Percentiles rank a stretch among this genome's conserved stretches.
phyloP scores from a whole-genome alignment of 2,797 vertebrate genomes.

The Phyllotis vaccarum region DNA sequence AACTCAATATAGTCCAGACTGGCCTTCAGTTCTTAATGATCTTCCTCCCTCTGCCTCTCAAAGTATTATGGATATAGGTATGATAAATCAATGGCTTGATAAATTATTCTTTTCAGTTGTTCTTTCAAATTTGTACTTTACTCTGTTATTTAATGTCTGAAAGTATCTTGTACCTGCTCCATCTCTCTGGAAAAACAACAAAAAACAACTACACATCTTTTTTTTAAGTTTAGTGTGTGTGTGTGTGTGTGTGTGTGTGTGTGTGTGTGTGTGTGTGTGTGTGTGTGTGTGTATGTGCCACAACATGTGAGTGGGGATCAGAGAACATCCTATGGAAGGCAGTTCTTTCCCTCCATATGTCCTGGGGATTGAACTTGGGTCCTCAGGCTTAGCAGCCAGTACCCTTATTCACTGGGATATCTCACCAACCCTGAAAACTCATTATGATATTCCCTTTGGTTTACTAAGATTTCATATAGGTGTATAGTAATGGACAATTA shows the following conservation, averaged over 20 bases:
- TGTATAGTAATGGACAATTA: neutral
- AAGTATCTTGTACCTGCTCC: conserved; percentile 3
- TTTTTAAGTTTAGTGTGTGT: neutral
- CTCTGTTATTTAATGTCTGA: neutral
- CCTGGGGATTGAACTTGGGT: neutral
- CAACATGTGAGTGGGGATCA: neutral
- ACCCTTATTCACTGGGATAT: neutral
- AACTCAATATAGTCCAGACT: neutral
- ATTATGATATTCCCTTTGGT: conserved; percentile 31
- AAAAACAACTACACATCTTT: neutral
- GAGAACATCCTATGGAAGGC: neutral
- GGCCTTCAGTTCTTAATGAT: neutral
- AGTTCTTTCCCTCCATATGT: neutral
- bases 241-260: too few relatives aligned
- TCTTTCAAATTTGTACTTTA: conserved; percentile 16
- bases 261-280: neutral
- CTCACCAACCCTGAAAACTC: neutral
- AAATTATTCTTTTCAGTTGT: neutral
- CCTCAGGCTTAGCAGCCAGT: neutral
- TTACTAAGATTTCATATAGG: conserved; percentile 28
- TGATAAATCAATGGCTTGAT: neutral
- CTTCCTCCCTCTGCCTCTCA: neutral
- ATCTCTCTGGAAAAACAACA: neutral
- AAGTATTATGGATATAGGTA: neutral
- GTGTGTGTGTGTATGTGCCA: neutral